phyloP scores from a whole-genome alignment of 2,797 vertebrate species.

The Karalla daura region DNA sequence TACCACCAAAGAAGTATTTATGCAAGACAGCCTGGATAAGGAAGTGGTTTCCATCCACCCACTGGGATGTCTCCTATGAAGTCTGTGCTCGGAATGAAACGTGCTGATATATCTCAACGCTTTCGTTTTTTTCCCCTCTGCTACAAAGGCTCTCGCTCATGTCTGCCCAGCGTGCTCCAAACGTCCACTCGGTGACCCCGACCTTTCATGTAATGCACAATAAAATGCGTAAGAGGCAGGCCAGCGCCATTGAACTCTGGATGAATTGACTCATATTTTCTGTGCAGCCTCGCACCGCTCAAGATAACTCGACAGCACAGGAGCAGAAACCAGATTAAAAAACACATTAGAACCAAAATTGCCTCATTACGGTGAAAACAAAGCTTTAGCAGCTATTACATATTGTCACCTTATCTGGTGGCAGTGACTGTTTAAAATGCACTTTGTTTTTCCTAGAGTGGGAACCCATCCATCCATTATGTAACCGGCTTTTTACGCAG shows the following conservation, averaged over 20 bases:
- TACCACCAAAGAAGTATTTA: slow-evolving; percentile 68
- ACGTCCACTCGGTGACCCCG: slow-evolving; percentile 60
- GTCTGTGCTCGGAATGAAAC: slow-evolving; percentile 31
- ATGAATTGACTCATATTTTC: slow-evolving; percentile 65
- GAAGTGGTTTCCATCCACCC: slow-evolving; percentile 69
- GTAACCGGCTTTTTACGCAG: too few species aligned
- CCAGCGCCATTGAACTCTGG: slow-evolving; percentile 64
- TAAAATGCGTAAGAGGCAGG: slow-evolving; percentile 76
- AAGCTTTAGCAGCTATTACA: slow-evolving; percentile 7
- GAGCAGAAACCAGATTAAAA: slow-evolving; percentile 34
- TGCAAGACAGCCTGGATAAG: slow-evolving; percentile 58
- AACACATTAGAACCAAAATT: slow-evolving; percentile 5
- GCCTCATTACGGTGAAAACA: slow-evolving; percentile 11
- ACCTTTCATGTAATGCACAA: slow-evolving; percentile 77
- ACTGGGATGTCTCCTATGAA: slow-evolving; percentile 53
- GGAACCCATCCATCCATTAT: too few species aligned
- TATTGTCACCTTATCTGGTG: background rate
- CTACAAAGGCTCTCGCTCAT: slow-evolving; percentile 36
- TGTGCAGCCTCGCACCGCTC: slow-evolving; percentile 36
- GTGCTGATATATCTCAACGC: slow-evolving; percentile 35
- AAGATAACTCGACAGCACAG: slow-evolving; percentile 52
- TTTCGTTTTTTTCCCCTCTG: slow-evolving; percentile 31
- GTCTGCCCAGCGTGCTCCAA: slow-evolving; percentile 51
- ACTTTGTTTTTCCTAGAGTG: too few species aligned
- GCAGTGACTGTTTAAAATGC: background rate